Evolutionary conservation across 2,888 invertebrate genomes (phyloP).

Genomic region (Thereva nobilitata): DNA sequence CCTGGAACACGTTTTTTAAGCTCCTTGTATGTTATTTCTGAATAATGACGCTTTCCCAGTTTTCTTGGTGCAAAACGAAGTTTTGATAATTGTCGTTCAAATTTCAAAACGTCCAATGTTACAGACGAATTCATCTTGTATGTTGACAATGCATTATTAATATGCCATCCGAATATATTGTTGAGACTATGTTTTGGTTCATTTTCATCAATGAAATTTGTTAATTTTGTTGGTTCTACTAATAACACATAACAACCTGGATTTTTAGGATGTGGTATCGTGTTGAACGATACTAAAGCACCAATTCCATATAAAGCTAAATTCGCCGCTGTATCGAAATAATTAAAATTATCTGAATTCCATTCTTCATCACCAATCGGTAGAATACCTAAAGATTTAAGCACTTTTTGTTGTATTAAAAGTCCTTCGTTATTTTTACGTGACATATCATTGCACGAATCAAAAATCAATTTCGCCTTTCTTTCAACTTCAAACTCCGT

Average conservation of each 20-base stretch:
- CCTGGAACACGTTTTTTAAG: conserved; percentile 6
- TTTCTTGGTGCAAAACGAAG: conserved; percentile 9
- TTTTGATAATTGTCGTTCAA: background rate
- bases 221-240: conserved; percentile 7
- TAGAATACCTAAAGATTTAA: background rate
- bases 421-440: background rate
- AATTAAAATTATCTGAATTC: conserved; percentile 1
- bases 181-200: background rate
- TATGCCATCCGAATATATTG: background rate
- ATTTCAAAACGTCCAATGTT: background rate
- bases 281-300: conserved; percentile 10
- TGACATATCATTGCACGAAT: conserved; percentile 10
- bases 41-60: background rate
- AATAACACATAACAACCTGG: conserved; percentile 14
- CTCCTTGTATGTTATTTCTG: background rate
- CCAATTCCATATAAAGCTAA: conserved; percentile 6
- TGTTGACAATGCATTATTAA: background rate
- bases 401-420: background rate
- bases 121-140: background rate
- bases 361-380: conserved; percentile 2
- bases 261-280: conserved; percentile 11
- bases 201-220: conserved; percentile 1
- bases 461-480: background rate
- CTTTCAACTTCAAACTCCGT: background rate
- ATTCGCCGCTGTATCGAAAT: background rate